Evolutionary conservation across 1,140 invertebrate species (phyloP), one percentile per base, ranked within the genome.

Genomic region (Bradysia coprophila): DNA sequence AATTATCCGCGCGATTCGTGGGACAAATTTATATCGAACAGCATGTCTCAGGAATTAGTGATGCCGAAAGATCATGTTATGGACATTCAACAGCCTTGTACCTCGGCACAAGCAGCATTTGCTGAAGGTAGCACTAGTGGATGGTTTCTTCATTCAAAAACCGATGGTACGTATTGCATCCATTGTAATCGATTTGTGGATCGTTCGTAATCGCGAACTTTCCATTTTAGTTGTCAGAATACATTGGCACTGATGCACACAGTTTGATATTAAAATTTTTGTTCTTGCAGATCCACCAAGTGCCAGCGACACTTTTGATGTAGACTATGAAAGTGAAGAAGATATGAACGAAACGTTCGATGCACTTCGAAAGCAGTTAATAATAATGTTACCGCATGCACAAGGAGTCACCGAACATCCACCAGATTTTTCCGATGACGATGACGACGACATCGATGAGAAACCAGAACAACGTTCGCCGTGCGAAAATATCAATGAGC

Each of bases 121-220:
- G n/a, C 20, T 24, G 13, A 40, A 16, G 4, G 31, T 28, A 4
- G 19, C 21, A 13, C 8, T 24, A 36, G 28, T 19, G 23, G 39
- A 6, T 45, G 43, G 43, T 45, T 34, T 31, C 31, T 45, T 19
- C 43, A 45, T 38, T 20, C 43, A 22, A 31, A 41, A 28, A 40
- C 16, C 4, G 18, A 38, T n/a, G n/a, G n/a, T n/a, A 8, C 8
- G n/a, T 31, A 9, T 31, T 9, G 28, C 8, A 31, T 31, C 28
- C 28, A 31, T 9, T 31, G n/a, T 31, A 31, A 31, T n/a, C n/a
- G n/a, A n/a, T n/a, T n/a, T n/a, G n/a, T n/a, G n/a, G n/a, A n/a
- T n/a, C n/a, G n/a, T n/a, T n/a, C n/a, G n/a, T n/a, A n/a, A n/a
- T n/a, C n/a, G n/a, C n/a, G n/a, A n/a, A n/a, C n/a, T n/a, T n/a